Evolutionary conservation across 2,797 vertebrate species (phyloP), one percentile per base, ranked within the genome.

Genomic region (Nyctalus aviator): DNA sequence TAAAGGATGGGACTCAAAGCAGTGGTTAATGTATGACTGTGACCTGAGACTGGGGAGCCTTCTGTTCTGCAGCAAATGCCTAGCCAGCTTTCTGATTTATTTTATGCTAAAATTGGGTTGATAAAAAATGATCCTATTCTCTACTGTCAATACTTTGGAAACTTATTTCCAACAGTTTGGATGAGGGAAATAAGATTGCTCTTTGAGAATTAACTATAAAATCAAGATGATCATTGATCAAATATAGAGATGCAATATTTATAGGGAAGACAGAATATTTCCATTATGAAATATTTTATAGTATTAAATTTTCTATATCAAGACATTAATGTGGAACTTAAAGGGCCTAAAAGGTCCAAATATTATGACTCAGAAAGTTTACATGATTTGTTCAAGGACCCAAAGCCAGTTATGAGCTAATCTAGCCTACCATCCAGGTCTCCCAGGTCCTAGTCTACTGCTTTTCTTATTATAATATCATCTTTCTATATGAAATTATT

Each of bases 331-430:
- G 10, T 66, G 93, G 57, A 95, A 78, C 14, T 48, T 50, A 4
- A 91, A 91, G 15, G 6, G 4, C 35, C 32, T 55, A 76, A 82
- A 50, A 59, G 27, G 20, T 72, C 46, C 50, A 55, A 69, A 81
- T 81, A 89, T 44, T 91, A 94, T 73, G 55, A 87, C 44, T 73
- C 23, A 75, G 55, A 94, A 92, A 91, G 32, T 9, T 66, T 89
- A 84, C 1, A 46, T 69, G 37, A 79, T 69, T n/a, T 94, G 18
- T 41, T 90, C 46, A 77, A 85, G 72, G 37, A 81, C 11, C 35
- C 44, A 59, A 62, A 59, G 44, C 37, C 27, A 93, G 12, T 41
- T 72, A 37, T 48, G 32, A 91, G 41, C 46, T 81, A 90, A 93
- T 86, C 20, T 35, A 82, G 55, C 7, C 53, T 83, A 46, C 6